Percentiles rank a stretch among this genome's conserved stretches.
Evolutionary conservation across 37 sponge, comb jelly and placozoan species (phyloP).

Genomic region (Eunapius fragilis): DNA sequence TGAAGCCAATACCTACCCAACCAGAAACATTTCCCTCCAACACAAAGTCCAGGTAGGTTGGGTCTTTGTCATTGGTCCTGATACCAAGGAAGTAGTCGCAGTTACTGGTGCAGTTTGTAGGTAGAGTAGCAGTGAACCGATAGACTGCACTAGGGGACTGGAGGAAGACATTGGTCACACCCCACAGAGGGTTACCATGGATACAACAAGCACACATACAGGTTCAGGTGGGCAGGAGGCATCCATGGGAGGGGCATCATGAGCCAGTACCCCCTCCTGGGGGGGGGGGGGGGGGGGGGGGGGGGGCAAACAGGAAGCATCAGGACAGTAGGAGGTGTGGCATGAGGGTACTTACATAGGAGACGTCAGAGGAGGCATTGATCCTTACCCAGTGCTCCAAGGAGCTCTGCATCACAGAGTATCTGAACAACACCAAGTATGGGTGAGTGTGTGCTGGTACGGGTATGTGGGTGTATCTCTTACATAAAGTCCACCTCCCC

Average conservation of each 20-base stretch:
- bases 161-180: background rate
- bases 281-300: too few species aligned
- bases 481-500: background rate
- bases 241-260: background rate
- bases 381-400: background rate
- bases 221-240: background rate
- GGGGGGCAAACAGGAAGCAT: background rate
- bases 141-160: background rate
- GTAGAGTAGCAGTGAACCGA: background rate
- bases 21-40: background rate
- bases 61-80: conserved; percentile 7
- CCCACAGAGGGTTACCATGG: background rate
- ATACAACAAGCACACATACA: background rate
- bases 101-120: background rate
- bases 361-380: background rate
- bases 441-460: background rate
- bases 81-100: conserved; percentile 14
- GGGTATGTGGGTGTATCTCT: background rate
- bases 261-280: background rate
- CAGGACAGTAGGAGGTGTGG: background rate
- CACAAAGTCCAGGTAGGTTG: conserved; percentile 7
- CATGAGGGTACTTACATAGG: background rate
- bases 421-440: background rate
- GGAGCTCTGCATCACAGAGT: background rate
- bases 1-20: conserved; percentile 24